Evolutionary conservation across 23 tunicate species (phyloP).

Genomic region (Ascidia mentula): DNA sequence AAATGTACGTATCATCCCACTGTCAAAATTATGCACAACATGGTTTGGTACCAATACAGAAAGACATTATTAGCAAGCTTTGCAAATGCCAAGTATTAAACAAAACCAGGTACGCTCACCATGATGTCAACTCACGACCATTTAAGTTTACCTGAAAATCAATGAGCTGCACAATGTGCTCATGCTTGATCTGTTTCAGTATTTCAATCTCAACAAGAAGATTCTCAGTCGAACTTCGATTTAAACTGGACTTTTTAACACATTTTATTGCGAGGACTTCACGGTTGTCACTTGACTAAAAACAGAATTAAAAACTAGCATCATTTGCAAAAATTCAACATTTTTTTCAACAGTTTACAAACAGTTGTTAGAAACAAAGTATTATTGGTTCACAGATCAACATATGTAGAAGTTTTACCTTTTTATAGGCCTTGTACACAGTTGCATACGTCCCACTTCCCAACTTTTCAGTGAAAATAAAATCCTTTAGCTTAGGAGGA

Average conservation of each 20-base stretch:
- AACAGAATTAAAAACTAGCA: background rate
- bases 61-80: no score
- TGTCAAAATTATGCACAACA: conserved; percentile 14
- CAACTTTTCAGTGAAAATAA: conserved; percentile 67
- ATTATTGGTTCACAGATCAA: background rate
- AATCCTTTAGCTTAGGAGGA: conserved; percentile 63
- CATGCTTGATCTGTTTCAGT: conserved; percentile 84
- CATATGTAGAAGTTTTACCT: conserved; percentile 34
- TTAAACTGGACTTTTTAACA: conserved; percentile 62
- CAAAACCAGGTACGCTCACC: no score
- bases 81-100: no score
- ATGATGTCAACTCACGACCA: no score
- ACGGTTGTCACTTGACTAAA: conserved; percentile 40
- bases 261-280: conserved; percentile 85
- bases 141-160: conserved; percentile 77
- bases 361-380: background rate
- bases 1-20: conserved; percentile 83
- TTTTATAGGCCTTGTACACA: conserved; percentile 88
- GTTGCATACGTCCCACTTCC: conserved; percentile 95
- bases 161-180: conserved; percentile 73
- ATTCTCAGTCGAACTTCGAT: conserved; percentile 70
- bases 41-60: no score
- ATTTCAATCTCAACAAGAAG: conserved; percentile 83
- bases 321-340: background rate
- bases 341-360: background rate